Conservation (phyloP, 92 coral and sea anemone species). For the Phymanthus crucifer region DNA sequence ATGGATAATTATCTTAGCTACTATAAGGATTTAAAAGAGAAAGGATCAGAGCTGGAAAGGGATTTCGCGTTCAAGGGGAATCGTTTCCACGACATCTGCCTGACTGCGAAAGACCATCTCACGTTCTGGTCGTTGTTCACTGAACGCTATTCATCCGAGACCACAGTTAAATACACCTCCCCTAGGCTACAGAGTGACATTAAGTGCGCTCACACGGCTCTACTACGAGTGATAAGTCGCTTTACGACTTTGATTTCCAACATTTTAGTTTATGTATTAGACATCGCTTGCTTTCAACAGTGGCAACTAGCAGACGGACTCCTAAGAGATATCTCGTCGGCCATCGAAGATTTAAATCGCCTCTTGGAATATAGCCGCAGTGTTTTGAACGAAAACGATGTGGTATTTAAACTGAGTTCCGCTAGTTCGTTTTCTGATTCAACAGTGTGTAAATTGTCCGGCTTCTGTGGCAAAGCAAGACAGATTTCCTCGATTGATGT, state of each 20-base stretch:
- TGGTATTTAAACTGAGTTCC: constrained; percentile 48
- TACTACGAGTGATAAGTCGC: constrained; percentile 17
- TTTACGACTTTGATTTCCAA: constrained; percentile 45
- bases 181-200: constrained; percentile 56
- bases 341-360: constrained; percentile 81
- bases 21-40: constrained; percentile 18
- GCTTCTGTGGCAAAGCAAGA: constrained; percentile 16
- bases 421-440: constrained; percentile 31
- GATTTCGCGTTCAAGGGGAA: constrained; percentile 66
- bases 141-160: constrained; percentile 55
- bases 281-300: constrained; percentile 48
- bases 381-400: constrained; percentile 46
- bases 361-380: constrained; percentile 58
- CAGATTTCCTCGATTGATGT: constrained; percentile 26
- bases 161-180: constrained; percentile 44
- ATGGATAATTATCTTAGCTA: constrained; percentile 57
- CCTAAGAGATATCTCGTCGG: constrained; percentile 53
- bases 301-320: constrained; percentile 65
- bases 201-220: constrained; percentile 39
- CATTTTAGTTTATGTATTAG: constrained; percentile 54
- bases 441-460: constrained; percentile 30
- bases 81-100: constrained; percentile 79
- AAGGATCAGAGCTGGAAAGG: constrained; percentile 39
- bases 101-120: constrained; percentile 77
- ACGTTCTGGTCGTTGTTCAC: constrained; percentile 60